Evolutionary conservation across 92 coral and sea anemone genomes (phyloP).

Genomic region (Epizoanthus scotinus): DNA sequence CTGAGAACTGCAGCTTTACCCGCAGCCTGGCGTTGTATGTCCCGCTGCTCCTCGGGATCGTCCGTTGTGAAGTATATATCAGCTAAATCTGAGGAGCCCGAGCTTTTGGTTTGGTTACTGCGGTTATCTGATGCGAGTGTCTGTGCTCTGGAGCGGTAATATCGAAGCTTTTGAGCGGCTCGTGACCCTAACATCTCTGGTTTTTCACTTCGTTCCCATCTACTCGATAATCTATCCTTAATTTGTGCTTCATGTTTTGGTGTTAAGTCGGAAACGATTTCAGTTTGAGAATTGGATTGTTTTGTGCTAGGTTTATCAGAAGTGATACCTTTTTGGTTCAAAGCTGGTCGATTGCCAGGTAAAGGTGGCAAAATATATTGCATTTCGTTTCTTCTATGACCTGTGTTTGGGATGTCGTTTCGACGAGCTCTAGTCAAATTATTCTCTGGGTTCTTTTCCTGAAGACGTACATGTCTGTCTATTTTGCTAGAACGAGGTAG

Average conservation of each 20-base stretch:
- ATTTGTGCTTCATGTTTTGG: neutral
- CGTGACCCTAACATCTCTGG: slow-evolving; percentile 8
- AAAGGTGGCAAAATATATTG: neutral
- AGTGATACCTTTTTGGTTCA: neutral
- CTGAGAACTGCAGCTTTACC: slow-evolving; percentile 89
- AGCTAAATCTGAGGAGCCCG: slow-evolving; percentile 51
- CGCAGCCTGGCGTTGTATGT: slow-evolving; percentile 69
- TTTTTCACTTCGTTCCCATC: neutral
- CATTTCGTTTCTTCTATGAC: neutral
- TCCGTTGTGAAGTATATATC: slow-evolving; percentile 57
- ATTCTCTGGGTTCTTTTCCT: neutral
- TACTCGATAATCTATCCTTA: neutral
- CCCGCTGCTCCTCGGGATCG: slow-evolving; percentile 56
- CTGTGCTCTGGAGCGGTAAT: slow-evolving; percentile 39
- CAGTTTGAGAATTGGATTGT: neutral
- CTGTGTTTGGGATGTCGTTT: neutral
- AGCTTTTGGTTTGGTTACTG: slow-evolving; percentile 29
- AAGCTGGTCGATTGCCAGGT: neutral
- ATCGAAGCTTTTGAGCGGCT: slow-evolving; percentile 46
- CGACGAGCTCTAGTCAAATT: neutral
- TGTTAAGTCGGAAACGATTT: slow-evolving; percentile 10
- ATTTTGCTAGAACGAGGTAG: neutral
- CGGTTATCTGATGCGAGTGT: slow-evolving; percentile 2
- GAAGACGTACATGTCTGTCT: neutral
- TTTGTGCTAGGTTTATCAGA: neutral